Conservation (phyloP, 2,888 invertebrate species). For the Piscicola geometra region DNA sequence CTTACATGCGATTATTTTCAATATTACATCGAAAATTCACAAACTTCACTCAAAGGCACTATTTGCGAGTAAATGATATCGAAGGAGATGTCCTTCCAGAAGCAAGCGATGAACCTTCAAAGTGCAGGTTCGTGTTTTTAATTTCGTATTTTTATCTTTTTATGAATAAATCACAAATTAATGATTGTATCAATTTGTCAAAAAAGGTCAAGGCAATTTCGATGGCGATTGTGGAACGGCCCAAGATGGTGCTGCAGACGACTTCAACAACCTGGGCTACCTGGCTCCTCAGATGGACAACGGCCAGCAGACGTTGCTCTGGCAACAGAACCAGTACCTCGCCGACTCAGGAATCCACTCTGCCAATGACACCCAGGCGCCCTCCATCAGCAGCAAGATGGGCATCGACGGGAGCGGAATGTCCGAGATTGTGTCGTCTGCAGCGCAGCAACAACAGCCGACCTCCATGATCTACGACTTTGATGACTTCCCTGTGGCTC, state of each 20-base stretch:
- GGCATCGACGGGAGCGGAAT: slow-evolving; percentile 41
- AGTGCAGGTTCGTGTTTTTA: neutral
- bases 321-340: slow-evolving; percentile 44
- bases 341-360: slow-evolving; percentile 44
- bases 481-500: slow-evolving; percentile 53
- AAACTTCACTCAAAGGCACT: too few species aligned
- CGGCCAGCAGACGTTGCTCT: slow-evolving; percentile 43
- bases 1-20: too few species aligned
- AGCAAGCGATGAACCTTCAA: slow-evolving; percentile 14
- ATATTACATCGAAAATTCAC: too few species aligned
- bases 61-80: neutral
- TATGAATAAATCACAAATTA: too few species aligned
- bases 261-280: slow-evolving; percentile 34
- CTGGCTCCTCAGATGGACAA: slow-evolving; percentile 45
- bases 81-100: slow-evolving; percentile 14
- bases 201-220: neutral
- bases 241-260: slow-evolving; percentile 8
- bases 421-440: slow-evolving; percentile 33
- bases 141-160: too few species aligned
- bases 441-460: slow-evolving; percentile 44
- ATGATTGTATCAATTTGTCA: neutral
- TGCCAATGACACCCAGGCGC: slow-evolving; percentile 55
- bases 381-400: slow-evolving; percentile 40
- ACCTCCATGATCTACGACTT: slow-evolving; percentile 40
- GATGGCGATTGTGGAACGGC: slow-evolving; percentile 1